Evolutionary conservation across 2,888 invertebrate species (phyloP).

Genomic region (Cyaniris semiargus): DNA sequence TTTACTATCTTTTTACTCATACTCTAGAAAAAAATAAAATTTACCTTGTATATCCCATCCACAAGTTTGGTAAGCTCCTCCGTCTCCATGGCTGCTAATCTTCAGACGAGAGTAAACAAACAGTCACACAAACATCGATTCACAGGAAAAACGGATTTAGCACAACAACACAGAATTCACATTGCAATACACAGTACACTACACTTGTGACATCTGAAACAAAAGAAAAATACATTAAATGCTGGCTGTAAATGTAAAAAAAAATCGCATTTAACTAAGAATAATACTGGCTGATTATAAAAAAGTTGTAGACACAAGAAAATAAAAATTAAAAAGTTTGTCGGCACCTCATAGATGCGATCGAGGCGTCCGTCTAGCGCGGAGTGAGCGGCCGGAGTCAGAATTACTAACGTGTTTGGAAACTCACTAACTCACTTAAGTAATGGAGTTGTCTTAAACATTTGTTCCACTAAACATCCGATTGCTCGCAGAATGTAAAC

Average conservation of each 20-base stretch:
- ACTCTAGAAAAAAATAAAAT: conserved; percentile 28
- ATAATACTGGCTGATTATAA: neutral
- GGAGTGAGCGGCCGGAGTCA: conserved; percentile 53
- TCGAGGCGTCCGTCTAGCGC: conserved; percentile 65
- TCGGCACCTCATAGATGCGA: conserved; percentile 25
- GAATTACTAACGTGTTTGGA: conserved; percentile 44
- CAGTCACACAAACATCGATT: conserved; percentile 65
- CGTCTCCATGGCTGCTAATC: conserved; percentile 85
- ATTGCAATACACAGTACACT: conserved; percentile 64
- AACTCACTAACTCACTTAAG: conserved; percentile 49
- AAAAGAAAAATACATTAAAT: conserved; percentile 55
- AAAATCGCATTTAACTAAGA: neutral
- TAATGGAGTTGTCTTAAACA: conserved; percentile 61
- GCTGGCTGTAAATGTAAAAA: conserved; percentile 17
- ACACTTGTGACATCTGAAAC: conserved; percentile 71
- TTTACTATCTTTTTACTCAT: no score
- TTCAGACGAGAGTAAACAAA: conserved; percentile 55
- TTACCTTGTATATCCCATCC: conserved; percentile 94
- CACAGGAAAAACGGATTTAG: conserved; percentile 62
- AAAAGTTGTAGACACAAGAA: neutral
- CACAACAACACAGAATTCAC: conserved; percentile 73
- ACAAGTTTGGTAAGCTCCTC: conserved; percentile 94
- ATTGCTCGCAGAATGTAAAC: conserved; percentile 45
- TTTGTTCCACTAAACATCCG: conserved; percentile 51
- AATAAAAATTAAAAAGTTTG: conserved; percentile 23